Percentiles rank a stretch among this genome's conserved stretches.
Conservation (phyloP, 2,113 vertebrate genomes). For the Thermophis baileyi region DNA sequence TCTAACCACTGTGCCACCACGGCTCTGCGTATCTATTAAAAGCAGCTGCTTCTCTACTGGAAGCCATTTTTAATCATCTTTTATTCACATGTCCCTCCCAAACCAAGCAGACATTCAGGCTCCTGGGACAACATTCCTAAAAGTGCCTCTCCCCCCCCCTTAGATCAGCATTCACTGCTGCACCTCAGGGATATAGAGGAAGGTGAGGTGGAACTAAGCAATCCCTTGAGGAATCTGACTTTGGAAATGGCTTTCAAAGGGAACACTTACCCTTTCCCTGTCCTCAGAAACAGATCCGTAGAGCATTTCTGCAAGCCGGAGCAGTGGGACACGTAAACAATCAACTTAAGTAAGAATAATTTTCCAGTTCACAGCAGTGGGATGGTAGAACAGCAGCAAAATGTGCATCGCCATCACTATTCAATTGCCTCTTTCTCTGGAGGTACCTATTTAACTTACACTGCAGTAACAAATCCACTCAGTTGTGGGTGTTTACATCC, state of each 20-base stretch:
- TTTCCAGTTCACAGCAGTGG: slow-evolving; percentile 6
- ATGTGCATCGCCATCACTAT: not conserved
- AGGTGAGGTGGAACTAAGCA: not conserved
- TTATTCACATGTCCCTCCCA: not conserved
- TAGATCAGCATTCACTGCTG: not conserved
- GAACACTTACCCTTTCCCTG: not conserved
- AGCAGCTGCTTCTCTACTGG: not conserved
- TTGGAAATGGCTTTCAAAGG: not conserved
- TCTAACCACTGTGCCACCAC: too few species aligned
- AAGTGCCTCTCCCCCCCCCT: too few species aligned
- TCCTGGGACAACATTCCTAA: not conserved
- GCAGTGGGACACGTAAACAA: not conserved
- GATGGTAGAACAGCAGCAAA: not conserved
- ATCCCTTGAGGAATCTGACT: too few species aligned
- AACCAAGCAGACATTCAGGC: not conserved
- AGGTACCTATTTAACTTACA: not conserved
- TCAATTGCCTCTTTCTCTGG: not conserved
- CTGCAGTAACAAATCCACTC: slow-evolving; percentile 21
- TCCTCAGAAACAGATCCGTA: not conserved
- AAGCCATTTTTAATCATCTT: not conserved
- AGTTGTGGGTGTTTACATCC: slow-evolving; percentile 51
- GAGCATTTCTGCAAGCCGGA: not conserved
- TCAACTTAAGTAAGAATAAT: not conserved
- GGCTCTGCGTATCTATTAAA: not conserved
- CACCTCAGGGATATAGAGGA: not conserved